phyloP scores from a whole-genome alignment of 2,113 vertebrate species.

The Archilochus colubris region DNA sequence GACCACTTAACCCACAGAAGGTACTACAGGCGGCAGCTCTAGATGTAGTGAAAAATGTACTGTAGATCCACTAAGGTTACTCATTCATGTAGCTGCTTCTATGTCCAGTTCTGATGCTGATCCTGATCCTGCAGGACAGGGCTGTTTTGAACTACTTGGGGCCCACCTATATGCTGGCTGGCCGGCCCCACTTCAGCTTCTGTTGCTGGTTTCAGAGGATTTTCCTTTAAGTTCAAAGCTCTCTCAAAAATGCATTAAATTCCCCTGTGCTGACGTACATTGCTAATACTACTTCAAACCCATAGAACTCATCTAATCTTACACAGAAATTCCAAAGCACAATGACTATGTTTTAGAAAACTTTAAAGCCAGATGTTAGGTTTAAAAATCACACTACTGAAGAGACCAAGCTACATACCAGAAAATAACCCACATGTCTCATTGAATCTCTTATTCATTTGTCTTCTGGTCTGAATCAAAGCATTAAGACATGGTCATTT shows the following conservation, averaged over 20 bases:
- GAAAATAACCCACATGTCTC: neutral
- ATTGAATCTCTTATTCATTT: too few relatives aligned
- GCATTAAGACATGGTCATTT: neutral
- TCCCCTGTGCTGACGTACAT: neutral
- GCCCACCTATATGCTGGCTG: neutral
- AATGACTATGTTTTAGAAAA: neutral
- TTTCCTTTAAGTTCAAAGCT: neutral
- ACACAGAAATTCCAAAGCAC: neutral
- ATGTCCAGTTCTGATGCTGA: neutral
- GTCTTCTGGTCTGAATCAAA: too few relatives aligned
- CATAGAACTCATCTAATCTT: neutral
- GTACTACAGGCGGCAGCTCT: neutral
- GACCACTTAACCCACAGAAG: neutral
- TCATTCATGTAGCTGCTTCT: neutral
- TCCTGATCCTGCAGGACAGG: neutral
- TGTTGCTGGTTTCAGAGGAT: neutral
- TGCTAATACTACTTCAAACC: neutral
- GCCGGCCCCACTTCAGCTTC: neutral
- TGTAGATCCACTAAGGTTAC: neutral
- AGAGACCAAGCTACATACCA: neutral
- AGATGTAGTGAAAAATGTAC: neutral
- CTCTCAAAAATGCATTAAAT: neutral
- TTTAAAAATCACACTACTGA: neutral
- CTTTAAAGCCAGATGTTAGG: neutral
- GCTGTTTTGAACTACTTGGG: neutral